Percentiles rank a stretch among this genome's conserved stretches.
phyloP scores from a whole-genome alignment of 2,113 vertebrate genomes.

The Carollia perspicillata region DNA sequence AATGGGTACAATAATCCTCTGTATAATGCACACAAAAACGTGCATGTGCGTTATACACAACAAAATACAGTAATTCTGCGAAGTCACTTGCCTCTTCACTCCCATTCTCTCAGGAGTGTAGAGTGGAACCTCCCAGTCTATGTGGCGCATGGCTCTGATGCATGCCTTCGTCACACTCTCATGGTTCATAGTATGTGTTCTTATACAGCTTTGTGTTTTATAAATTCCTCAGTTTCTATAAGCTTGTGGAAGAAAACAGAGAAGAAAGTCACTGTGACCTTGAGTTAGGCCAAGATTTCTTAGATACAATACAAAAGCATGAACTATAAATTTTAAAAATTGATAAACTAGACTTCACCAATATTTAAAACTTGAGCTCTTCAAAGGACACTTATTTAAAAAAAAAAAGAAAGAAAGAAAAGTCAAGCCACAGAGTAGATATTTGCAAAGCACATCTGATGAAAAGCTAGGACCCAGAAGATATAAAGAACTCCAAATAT shows the following conservation, averaged over 20 bases:
- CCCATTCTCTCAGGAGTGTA: neutral
- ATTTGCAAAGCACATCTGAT: neutral
- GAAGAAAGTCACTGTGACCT: neutral
- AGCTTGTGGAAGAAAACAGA: neutral
- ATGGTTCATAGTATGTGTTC: neutral
- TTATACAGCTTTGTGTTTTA: neutral
- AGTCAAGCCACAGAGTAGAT: neutral
- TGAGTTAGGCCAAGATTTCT: neutral
- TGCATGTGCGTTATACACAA: too few relatives aligned
- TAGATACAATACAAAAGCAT: neutral
- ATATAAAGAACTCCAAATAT: neutral
- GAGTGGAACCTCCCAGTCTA: neutral
- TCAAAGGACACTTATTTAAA: neutral
- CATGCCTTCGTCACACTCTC: neutral
- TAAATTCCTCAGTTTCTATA: neutral
- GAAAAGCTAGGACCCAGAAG: neutral
- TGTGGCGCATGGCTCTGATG: neutral
- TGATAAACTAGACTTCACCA: neutral
- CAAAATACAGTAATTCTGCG: neutral
- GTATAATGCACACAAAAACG: too few relatives aligned
- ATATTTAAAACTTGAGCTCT: neutral
- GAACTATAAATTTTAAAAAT: slow-evolving; percentile 7
- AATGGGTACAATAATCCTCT: too few relatives aligned
- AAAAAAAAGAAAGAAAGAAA: neutral
- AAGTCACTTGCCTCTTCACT: neutral